These are phyloP conservation scores for Heterotis niloticus DNA, from an alignment of 2,113 vertebrate species.

Conservation along the genomic window DNA sequence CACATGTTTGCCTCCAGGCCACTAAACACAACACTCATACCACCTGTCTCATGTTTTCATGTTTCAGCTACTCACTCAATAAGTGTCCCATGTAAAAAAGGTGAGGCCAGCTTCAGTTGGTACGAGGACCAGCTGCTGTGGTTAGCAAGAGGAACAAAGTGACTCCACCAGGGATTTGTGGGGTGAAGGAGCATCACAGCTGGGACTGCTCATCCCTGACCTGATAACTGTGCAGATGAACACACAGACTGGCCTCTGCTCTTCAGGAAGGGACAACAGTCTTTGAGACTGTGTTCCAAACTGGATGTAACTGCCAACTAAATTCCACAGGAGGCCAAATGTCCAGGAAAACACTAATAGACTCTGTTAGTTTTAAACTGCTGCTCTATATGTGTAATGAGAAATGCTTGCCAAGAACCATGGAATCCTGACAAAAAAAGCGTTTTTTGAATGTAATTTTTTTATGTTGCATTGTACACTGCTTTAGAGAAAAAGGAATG, in stretches of 20 bases:
- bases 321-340: not conserved
- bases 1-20: constrained; percentile 30
- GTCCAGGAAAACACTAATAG: not conserved
- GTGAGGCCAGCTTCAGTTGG: constrained; percentile 28
- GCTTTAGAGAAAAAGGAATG: too few species aligned
- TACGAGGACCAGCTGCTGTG: constrained; percentile 33
- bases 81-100: constrained; percentile 30
- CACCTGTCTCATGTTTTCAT: constrained; percentile 40
- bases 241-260: not conserved
- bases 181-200: not conserved
- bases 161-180: constrained; percentile 13
- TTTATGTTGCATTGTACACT: too few species aligned
- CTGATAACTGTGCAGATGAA: not conserved
- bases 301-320: not conserved
- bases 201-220: not conserved
- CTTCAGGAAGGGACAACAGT: not conserved
- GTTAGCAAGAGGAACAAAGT: not conserved
- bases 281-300: not conserved
- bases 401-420: too few species aligned
- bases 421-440: too few species aligned
- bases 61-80: constrained; percentile 24
- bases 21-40: too few species aligned
- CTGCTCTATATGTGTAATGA: too few species aligned
- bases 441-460: too few species aligned
- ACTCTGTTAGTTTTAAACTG: too few species aligned